Percentiles rank a stretch among this genome's conserved stretches.
phyloP scores from a whole-genome alignment of 1,140 invertebrate species.

The Drosophila setifemur region DNA sequence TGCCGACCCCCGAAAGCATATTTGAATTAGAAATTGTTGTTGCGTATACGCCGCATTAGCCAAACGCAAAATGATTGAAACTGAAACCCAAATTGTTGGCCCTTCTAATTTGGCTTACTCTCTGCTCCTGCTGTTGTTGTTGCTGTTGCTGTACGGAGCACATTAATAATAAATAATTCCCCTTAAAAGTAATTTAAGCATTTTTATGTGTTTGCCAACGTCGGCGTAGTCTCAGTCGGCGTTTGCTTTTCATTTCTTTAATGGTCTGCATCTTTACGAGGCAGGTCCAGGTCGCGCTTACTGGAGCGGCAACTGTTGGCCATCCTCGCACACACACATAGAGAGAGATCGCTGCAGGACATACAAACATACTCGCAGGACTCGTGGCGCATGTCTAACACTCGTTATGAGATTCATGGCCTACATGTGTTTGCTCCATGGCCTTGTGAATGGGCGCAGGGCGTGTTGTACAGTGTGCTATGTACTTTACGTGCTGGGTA shows the following conservation, averaged over 20 bases:
- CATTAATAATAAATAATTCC: constrained; percentile 80
- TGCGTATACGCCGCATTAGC: constrained; percentile 33
- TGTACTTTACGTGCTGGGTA: constrained; percentile 65
- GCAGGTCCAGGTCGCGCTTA: constrained; percentile 60
- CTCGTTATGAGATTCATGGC: constrained; percentile 79
- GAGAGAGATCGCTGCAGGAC: not conserved
- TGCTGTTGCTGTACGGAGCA: constrained; percentile 14
- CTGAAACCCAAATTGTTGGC: constrained; percentile 22
- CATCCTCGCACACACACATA: constrained; percentile 19
- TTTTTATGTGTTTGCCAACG: constrained; percentile 72
- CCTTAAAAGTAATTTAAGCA: constrained; percentile 79
- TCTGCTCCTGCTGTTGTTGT: not conserved
- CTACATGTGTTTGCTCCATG: constrained; percentile 78
- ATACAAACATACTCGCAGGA: constrained; percentile 7
- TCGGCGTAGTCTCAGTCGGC: constrained; percentile 6
- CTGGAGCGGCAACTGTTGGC: constrained; percentile 65
- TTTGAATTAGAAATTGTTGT: constrained; percentile 35
- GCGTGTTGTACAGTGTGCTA: constrained; percentile 49
- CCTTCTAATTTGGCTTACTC: constrained; percentile 42
- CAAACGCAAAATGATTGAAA: constrained; percentile 20
- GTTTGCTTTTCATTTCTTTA: constrained; percentile 79
- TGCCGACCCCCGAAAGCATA: not conserved
- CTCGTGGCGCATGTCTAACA: constrained; percentile 73
- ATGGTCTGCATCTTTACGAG: constrained; percentile 76
- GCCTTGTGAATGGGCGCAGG: constrained; percentile 73